Evolutionary conservation across 2,888 invertebrate species (phyloP).

Genomic region (Chymomyza procnemis): DNA sequence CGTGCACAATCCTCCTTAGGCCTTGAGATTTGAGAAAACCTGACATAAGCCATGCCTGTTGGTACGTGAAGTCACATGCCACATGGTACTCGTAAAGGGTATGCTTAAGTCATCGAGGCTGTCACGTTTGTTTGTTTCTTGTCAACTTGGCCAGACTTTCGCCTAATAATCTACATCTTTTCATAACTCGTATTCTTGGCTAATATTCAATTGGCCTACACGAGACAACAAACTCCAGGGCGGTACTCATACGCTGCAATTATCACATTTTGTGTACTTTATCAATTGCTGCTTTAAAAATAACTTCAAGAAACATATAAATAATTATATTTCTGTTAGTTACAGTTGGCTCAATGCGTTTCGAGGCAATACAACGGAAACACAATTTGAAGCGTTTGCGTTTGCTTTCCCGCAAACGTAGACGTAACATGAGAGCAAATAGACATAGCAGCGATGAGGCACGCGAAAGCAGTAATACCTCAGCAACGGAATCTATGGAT

Average conservation of each 20-base stretch:
- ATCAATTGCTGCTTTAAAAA: background rate
- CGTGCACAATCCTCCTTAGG: too few species aligned
- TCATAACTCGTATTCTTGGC: background rate
- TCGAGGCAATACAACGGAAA: conserved; percentile 47
- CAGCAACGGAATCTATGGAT: conserved; percentile 8
- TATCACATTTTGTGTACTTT: background rate
- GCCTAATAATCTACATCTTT: background rate
- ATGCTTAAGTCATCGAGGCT: background rate
- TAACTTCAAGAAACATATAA: background rate
- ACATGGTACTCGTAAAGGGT: background rate
- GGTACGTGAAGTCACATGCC: too few species aligned
- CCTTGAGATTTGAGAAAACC: too few species aligned
- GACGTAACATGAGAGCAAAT: conserved; percentile 23
- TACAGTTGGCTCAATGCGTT: conserved; percentile 15
- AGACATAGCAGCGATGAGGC: conserved; percentile 19
- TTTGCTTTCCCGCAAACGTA: conserved; percentile 37
- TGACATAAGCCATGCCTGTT: too few species aligned
- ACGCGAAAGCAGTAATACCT: conserved; percentile 19
- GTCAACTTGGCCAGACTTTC: background rate
- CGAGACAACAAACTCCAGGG: background rate
- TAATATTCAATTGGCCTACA: background rate
- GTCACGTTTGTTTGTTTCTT: background rate
- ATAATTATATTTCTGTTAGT: conserved; percentile 3
- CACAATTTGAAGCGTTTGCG: conserved; percentile 40
- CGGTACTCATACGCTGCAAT: background rate